A percentile compares a stretch with the other conserved stretches of the same genome.
These are phyloP conservation scores for Aptenodytes patagonicus DNA, from an alignment of 2,113 vertebrate species.

Conservation along the genomic window DNA sequence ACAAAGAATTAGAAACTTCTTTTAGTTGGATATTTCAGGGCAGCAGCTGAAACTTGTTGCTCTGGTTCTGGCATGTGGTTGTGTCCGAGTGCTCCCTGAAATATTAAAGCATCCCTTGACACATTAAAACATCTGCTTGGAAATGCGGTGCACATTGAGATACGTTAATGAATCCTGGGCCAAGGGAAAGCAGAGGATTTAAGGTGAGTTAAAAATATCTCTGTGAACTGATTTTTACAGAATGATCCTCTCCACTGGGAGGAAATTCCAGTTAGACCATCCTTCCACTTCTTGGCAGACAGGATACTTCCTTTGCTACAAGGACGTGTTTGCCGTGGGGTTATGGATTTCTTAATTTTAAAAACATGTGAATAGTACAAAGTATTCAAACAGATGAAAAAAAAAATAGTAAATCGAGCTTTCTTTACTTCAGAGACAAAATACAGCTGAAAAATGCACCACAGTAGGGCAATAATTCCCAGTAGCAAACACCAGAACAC, in stretches of 20 bases:
- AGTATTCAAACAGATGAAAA: neutral
- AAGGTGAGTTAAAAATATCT: constrained; percentile 20
- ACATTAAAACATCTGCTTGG: neutral
- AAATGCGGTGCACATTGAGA: neutral
- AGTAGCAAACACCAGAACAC: neutral
- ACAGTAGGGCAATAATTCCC: neutral
- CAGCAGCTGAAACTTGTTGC: neutral
- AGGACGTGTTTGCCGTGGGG: neutral
- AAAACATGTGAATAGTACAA: neutral
- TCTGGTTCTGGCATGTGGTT: neutral
- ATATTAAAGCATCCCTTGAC: neutral
- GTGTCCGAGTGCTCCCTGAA: neutral
- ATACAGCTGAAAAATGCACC: neutral
- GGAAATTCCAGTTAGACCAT: constrained; percentile 18
- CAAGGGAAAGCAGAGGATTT: neutral
- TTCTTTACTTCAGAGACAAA: neutral
- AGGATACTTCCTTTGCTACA: neutral
- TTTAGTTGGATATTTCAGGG: neutral
- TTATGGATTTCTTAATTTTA: neutral
- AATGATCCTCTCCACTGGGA: neutral
- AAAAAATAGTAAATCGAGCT: neutral
- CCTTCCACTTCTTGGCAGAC: neutral
- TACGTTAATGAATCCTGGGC: neutral
- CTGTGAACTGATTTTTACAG: neutral
- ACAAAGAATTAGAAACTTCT: neutral